These are phyloP conservation scores for Thymelicus lineola DNA, from an alignment of 2,888 invertebrate species.

Conservation along the genomic window DNA sequence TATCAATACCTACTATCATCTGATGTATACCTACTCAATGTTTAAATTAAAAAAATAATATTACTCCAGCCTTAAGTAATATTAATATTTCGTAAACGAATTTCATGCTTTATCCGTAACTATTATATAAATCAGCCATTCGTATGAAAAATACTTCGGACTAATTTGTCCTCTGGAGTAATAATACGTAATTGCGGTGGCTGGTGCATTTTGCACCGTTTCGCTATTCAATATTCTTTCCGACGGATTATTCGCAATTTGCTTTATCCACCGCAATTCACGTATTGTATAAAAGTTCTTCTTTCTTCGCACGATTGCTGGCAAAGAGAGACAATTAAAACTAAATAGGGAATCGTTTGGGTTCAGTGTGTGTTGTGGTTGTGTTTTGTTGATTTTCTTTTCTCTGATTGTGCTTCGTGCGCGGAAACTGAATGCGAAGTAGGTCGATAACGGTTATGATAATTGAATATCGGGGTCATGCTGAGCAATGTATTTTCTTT, in stretches of 20 bases:
- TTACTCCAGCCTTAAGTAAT: neutral
- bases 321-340: conserved; percentile 36
- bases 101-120: neutral
- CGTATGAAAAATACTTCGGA: conserved; percentile 18
- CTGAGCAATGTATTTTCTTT: conserved; percentile 28
- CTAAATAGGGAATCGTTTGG: conserved; percentile 33
- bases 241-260: conserved; percentile 33
- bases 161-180: conserved; percentile 21
- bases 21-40: too few species aligned
- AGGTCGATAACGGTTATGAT: conserved; percentile 32
- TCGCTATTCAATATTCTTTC: conserved; percentile 30
- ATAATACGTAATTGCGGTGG: conserved; percentile 18
- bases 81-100: neutral
- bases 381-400: conserved; percentile 35
- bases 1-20: too few species aligned
- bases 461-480: conserved; percentile 25
- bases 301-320: conserved; percentile 29
- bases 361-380: conserved; percentile 21
- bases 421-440: conserved; percentile 22
- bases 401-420: conserved; percentile 31
- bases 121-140: conserved; percentile 3
- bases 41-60: too few species aligned
- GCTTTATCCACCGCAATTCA: conserved; percentile 32
- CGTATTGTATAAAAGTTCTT: conserved; percentile 31
- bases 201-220: conserved; percentile 19